These are phyloP conservation scores for Aspiorhynchus laticeps DNA, from an alignment of 2,113 vertebrate genomes.

Conservation along the genomic window DNA sequence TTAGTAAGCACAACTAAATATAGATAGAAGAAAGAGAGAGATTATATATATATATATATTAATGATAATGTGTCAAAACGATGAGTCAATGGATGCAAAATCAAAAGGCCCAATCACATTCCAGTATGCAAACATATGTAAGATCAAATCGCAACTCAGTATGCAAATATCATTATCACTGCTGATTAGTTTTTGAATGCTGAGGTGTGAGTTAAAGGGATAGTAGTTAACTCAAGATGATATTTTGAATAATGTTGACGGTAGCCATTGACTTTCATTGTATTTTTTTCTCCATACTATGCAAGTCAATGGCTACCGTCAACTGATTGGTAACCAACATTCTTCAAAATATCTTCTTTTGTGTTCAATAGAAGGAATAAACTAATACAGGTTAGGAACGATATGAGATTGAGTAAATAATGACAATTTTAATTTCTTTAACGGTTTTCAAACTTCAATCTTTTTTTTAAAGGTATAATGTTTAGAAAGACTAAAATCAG, in stretches of 20 bases:
- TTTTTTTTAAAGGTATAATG: background rate
- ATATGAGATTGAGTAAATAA: too few relatives aligned
- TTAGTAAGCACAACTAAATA: constrained; percentile 34
- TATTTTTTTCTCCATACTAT: too few relatives aligned
- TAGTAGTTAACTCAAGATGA: too few relatives aligned
- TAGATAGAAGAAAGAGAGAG: constrained; percentile 13
- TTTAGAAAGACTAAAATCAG: background rate
- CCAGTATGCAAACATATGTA: background rate
- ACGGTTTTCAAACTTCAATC: background rate
- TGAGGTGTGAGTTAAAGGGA: background rate
- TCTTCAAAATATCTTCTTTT: too few relatives aligned
- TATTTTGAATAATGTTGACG: too few relatives aligned
- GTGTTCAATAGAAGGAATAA: too few relatives aligned
- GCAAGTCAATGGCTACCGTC: too few relatives aligned
- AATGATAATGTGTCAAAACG: background rate
- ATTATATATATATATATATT: too few relatives aligned
- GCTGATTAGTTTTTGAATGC: background rate
- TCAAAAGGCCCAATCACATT: background rate
- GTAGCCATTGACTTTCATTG: too few relatives aligned
- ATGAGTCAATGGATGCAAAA: constrained; percentile 7
- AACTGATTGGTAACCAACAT: too few relatives aligned
- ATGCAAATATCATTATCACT: background rate
- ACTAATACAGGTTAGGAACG: too few relatives aligned
- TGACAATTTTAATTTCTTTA: too few relatives aligned
- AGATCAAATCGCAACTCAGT: background rate